A percentile compares a stretch with the other conserved stretches of the same genome.
Conservation (phyloP, 2,888 invertebrate genomes). For the Lissonota sp. region DNA sequence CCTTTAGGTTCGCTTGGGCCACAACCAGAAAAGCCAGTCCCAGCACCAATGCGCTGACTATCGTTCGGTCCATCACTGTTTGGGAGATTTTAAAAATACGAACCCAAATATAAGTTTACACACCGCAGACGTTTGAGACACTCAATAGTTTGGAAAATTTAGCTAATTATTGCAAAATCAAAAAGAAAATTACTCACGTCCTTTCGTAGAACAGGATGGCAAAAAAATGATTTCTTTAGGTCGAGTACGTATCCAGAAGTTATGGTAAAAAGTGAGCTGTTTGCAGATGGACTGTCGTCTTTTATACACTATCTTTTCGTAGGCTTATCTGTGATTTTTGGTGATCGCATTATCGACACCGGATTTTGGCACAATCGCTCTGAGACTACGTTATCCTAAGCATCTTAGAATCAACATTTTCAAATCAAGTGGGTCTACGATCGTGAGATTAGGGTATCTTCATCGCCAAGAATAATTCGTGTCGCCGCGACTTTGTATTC, state of each 20-base stretch:
- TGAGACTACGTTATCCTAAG: not conserved
- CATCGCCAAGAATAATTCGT: not conserved
- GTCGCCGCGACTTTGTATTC: conserved; percentile 6
- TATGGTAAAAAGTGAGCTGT: conserved; percentile 6
- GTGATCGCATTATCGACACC: conserved; percentile 5
- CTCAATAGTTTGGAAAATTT: too few species aligned
- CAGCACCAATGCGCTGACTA: conserved; percentile 5
- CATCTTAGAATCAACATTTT: not conserved
- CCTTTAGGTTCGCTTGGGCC: not conserved
- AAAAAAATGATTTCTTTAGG: not conserved
- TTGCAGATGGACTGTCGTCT: conserved; percentile 1
- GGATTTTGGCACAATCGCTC: not conserved
- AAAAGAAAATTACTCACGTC: conserved; percentile 39
- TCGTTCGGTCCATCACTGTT: conserved; percentile 22
- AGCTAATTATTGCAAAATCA: not conserved
- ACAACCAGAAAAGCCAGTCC: not conserved
- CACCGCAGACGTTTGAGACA: too few species aligned
- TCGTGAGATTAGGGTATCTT: not conserved
- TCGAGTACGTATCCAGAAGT: not conserved
- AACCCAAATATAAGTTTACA: not conserved
- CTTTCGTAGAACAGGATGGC: conserved; percentile 4
- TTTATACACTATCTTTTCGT: conserved; percentile 37
- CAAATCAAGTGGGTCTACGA: not conserved
- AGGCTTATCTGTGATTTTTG: conserved; percentile 48
- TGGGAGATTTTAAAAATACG: not conserved